These are phyloP conservation scores for Epicampocera succincta DNA, from an alignment of 2,888 invertebrate genomes.

Conservation along the genomic window DNA sequence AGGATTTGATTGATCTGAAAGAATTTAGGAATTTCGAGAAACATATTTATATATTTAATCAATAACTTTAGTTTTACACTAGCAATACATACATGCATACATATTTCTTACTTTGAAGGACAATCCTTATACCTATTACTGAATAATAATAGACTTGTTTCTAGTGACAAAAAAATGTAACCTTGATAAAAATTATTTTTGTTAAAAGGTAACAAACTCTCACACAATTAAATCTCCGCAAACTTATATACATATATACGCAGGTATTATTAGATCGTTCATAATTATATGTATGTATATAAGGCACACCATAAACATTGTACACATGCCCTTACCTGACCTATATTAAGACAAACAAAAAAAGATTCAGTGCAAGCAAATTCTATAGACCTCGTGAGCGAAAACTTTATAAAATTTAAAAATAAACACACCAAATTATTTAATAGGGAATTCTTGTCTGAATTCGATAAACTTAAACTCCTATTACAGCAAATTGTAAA, in stretches of 20 bases:
- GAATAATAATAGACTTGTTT: neutral
- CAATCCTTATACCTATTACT: too few species aligned
- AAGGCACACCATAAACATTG: neutral
- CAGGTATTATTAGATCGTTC: too few species aligned
- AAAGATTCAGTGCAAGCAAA: neutral
- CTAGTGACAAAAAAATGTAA: slow-evolving; percentile 34
- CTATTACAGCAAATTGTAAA: neutral
- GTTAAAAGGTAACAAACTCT: slow-evolving; percentile 3
- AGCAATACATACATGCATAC: too few species aligned
- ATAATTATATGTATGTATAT: neutral
- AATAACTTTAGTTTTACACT: too few species aligned
- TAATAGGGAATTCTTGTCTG: neutral
- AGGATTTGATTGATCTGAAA: too few species aligned
- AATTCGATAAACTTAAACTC: slow-evolving; percentile 8
- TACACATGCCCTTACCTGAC: slow-evolving; percentile 55
- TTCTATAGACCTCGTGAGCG: neutral
- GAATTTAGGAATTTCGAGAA: too few species aligned
- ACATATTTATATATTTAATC: too few species aligned
- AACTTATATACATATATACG: too few species aligned
- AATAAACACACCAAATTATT: slow-evolving; percentile 11
- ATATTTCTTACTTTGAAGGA: too few species aligned
- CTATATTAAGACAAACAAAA: slow-evolving; percentile 29
- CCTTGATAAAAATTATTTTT: slow-evolving; percentile 46
- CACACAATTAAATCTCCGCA: neutral
- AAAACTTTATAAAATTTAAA: neutral